These are phyloP conservation scores for Anoncus sp. DNA, from an alignment of 2,888 invertebrate species.

Conservation along the genomic window DNA sequence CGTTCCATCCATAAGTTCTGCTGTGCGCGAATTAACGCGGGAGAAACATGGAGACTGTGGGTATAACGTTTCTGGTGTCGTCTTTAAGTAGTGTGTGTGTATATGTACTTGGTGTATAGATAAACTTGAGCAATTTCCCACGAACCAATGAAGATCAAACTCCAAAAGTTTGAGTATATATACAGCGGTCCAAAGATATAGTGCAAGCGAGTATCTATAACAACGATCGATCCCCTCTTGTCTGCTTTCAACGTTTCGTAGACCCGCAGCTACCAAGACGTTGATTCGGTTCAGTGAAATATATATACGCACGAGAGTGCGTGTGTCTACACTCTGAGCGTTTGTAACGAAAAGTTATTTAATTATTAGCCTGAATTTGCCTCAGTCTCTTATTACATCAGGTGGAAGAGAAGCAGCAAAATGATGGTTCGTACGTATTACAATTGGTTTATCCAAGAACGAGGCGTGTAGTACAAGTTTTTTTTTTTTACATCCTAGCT, in stretches of 20 bases:
- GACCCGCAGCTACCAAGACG: too few relatives aligned
- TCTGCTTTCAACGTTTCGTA: too few relatives aligned
- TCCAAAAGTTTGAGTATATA: slow-evolving; percentile 3
- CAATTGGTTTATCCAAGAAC: too few relatives aligned
- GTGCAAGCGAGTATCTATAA: too few relatives aligned
- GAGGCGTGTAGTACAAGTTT: too few relatives aligned
- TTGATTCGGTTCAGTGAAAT: too few relatives aligned
- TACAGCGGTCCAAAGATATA: not conserved
- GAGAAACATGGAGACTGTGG: slow-evolving; percentile 14
- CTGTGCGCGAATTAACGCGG: slow-evolving; percentile 20
- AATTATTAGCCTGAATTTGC: slow-evolving; percentile 14
- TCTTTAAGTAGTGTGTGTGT: slow-evolving; percentile 13
- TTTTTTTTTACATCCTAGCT: slow-evolving; percentile 2
- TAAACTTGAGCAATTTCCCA: slow-evolving; percentile 17
- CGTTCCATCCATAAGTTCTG: too few relatives aligned
- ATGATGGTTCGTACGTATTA: not conserved
- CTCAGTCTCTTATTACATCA: not conserved
- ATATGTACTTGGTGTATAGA: slow-evolving; percentile 16
- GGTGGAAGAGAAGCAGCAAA: not conserved
- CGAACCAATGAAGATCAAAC: slow-evolving; percentile 8
- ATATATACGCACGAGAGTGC: too few relatives aligned
- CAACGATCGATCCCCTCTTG: not conserved
- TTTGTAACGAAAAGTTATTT: slow-evolving; percentile 35
- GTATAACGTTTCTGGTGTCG: slow-evolving; percentile 17
- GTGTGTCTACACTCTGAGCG: too few relatives aligned